phyloP scores from a whole-genome alignment of 2,797 vertebrate species.

The Sciurus vulgaris region DNA sequence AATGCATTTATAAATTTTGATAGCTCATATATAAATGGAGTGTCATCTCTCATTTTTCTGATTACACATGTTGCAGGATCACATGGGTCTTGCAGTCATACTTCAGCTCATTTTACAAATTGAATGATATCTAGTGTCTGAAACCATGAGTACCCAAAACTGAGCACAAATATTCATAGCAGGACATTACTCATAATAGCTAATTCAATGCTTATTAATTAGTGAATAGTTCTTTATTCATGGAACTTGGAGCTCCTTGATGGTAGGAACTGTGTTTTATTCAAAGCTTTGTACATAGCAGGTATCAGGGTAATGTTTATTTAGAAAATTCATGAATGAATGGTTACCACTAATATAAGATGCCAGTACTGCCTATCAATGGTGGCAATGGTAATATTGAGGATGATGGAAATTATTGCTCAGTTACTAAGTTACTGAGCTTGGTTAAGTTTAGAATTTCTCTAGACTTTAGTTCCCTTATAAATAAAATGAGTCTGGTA shows the following conservation, averaged over 20 bases:
- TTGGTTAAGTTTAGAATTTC: neutral
- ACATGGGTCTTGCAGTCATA: no score
- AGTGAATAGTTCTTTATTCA: neutral
- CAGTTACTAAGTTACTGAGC: neutral
- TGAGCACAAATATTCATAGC: neutral
- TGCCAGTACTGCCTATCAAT: neutral
- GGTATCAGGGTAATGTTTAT: neutral
- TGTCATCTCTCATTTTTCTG: no score
- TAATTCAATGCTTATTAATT: neutral
- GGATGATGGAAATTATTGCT: conserved; percentile 6
- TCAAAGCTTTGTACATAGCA: neutral
- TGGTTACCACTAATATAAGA: neutral
- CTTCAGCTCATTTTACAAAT: neutral
- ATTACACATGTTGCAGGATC: no score
- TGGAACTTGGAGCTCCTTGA: neutral
- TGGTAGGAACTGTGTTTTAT: neutral
- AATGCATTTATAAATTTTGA: no score
- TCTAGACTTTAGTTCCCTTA: neutral
- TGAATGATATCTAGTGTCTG: neutral
- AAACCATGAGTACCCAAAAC: neutral
- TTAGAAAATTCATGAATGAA: conserved; percentile 2
- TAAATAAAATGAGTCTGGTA: neutral
- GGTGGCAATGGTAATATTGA: neutral
- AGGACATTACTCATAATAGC: neutral
- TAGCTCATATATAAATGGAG: no score